These are phyloP conservation scores for Gopherus evgoodei DNA, from an alignment of 2,113 vertebrate species.

Conservation along the genomic window DNA sequence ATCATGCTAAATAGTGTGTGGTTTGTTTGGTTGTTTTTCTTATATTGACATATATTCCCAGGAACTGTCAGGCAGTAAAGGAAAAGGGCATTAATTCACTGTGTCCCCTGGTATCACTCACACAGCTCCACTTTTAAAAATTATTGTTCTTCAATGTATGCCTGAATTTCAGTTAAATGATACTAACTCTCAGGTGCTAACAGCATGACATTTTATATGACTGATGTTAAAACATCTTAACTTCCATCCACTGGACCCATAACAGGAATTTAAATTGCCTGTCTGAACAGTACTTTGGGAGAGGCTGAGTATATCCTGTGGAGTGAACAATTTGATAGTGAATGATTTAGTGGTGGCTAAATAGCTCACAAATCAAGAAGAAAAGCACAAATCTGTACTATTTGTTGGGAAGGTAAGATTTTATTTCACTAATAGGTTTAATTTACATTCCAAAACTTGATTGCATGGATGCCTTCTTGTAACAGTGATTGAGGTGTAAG, in stretches of 20 bases:
- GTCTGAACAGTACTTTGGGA: neutral
- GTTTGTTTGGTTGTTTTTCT: neutral
- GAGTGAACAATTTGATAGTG: constrained; percentile 1
- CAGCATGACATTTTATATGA: constrained; percentile 68
- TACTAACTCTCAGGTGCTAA: constrained; percentile 67
- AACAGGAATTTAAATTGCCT: constrained; percentile 37
- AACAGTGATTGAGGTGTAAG: neutral
- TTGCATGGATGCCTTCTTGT: neutral
- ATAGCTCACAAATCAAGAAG: neutral
- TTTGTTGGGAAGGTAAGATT: neutral
- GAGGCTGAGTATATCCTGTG: neutral
- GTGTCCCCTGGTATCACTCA: neutral
- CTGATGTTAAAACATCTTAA: constrained; percentile 56
- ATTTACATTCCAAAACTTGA: neutral
- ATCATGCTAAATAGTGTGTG: neutral
- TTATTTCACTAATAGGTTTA: neutral
- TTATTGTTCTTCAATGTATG: neutral
- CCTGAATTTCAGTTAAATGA: constrained; percentile 49
- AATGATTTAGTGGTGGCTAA: constrained; percentile 20
- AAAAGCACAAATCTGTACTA: neutral
- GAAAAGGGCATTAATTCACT: neutral
- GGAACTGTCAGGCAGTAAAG: neutral
- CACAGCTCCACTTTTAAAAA: constrained; percentile 17
- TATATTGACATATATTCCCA: accelerated
- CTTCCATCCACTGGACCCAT: constrained; percentile 42